Conservation (phyloP, 2,888 invertebrate genomes). For the Mycalesis mineus region DNA sequence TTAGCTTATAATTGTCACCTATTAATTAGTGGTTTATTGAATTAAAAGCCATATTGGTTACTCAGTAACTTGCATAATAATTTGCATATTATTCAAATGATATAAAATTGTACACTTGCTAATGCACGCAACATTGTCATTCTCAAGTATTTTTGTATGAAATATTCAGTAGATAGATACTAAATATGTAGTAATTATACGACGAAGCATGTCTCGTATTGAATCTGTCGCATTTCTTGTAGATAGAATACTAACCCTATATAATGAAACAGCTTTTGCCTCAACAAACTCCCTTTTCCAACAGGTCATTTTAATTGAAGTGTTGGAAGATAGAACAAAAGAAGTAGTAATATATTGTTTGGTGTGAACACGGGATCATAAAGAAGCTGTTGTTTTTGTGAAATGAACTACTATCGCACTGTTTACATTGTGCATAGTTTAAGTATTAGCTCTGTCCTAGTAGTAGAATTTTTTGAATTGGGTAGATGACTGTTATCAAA, state of each 20-base stretch:
- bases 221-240: neutral
- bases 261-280: neutral
- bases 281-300: slow-evolving; percentile 1
- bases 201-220: neutral
- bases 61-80: too few relatives aligned
- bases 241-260: slow-evolving; percentile 7
- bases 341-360: slow-evolving; percentile 1
- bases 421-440: neutral
- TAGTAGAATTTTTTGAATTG: neutral
- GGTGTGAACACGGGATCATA: neutral
- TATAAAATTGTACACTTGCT: neutral
- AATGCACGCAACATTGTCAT: neutral
- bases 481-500: too few relatives aligned
- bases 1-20: too few relatives aligned
- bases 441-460: neutral
- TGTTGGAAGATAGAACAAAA: slow-evolving; percentile 8
- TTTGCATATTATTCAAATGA: neutral
- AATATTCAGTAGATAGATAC: neutral
- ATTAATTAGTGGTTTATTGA: too few relatives aligned
- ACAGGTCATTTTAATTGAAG: slow-evolving; percentile 14
- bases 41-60: too few relatives aligned
- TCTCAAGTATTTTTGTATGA: neutral
- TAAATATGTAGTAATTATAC: neutral
- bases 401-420: neutral
- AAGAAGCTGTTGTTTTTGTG: slow-evolving; percentile 1